Conservation (phyloP, 92 coral and sea anemone species). For the Zoanthus sociatus region DNA sequence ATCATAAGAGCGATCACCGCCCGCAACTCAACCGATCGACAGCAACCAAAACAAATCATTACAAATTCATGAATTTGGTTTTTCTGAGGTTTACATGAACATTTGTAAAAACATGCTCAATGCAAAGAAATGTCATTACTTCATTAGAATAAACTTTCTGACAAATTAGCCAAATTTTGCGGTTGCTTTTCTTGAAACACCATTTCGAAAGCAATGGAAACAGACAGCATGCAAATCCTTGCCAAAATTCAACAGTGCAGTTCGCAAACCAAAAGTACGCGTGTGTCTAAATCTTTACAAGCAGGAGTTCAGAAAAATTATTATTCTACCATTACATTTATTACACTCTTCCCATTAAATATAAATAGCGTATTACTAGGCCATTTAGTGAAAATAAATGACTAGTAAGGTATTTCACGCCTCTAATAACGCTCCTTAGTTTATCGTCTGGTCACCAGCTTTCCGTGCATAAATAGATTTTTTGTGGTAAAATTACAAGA, state of each 20-base stretch:
- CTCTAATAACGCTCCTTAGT: slow-evolving; percentile 15
- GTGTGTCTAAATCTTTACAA: slow-evolving; percentile 14
- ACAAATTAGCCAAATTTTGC: slow-evolving; percentile 12
- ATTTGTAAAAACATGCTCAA: slow-evolving; percentile 42
- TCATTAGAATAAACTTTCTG: slow-evolving; percentile 6
- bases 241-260: slow-evolving; percentile 1
- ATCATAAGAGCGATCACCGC: slow-evolving; percentile 34
- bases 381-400: slow-evolving; percentile 9
- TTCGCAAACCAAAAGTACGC: slow-evolving; percentile 7
- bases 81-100: slow-evolving; percentile 34
- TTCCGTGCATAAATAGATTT: slow-evolving; percentile 47
- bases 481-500: slow-evolving; percentile 52
- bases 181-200: slow-evolving; percentile 14
- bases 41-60: slow-evolving; percentile 57
- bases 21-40: slow-evolving; percentile 42
- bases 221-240: slow-evolving; percentile 3
- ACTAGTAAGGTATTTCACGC: slow-evolving; percentile 41
- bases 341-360: not conserved
- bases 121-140: slow-evolving; percentile 23
- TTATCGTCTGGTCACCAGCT: slow-evolving; percentile 31
- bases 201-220: slow-evolving; percentile 41
- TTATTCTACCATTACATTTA: not conserved
- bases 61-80: slow-evolving; percentile 48
- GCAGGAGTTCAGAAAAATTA: slow-evolving; percentile 31
- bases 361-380: slow-evolving; percentile 35